A percentile compares a stretch with the other conserved stretches of the same genome.
Evolutionary conservation across 2,797 vertebrate species (phyloP).

Genomic region (Intellagama lesueurii): DNA sequence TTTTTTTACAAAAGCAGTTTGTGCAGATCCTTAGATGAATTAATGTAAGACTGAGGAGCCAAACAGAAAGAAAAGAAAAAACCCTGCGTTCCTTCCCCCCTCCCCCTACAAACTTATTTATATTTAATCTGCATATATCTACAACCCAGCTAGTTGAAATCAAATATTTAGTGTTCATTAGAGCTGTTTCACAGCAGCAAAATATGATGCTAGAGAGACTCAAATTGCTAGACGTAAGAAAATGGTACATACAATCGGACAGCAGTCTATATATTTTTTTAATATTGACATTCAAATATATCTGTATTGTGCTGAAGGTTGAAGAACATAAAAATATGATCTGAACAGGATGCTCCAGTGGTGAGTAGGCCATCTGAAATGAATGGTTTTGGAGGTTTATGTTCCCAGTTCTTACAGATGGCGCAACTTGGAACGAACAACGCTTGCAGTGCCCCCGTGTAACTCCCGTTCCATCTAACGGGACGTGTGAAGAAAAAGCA

Average conservation of each 20-base stretch:
- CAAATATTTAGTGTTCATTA: constrained; percentile 92
- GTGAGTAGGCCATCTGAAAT: constrained; percentile 77
- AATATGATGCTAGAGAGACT: constrained; percentile 81
- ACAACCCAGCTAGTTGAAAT: constrained; percentile 92
- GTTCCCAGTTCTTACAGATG: constrained; percentile 82
- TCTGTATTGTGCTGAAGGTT: constrained; percentile 87
- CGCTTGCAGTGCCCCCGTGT: not conserved
- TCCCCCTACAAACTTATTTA: constrained; percentile 77
- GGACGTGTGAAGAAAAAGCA: not conserved
- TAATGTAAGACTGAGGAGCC: constrained; percentile 81
- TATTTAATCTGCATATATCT: constrained; percentile 92
- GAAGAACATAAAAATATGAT: constrained; percentile 75
- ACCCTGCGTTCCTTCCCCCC: constrained; percentile 80
- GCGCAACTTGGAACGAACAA: constrained; percentile 77
- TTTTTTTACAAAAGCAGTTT: constrained; percentile 59
- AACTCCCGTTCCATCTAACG: not conserved
- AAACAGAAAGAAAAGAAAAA: not conserved
- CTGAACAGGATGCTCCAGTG: constrained; percentile 71
- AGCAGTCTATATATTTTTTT: constrained; percentile 87
- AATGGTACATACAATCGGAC: constrained; percentile 84
- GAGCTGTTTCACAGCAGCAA: constrained; percentile 89
- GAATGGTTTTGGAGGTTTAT: constrained; percentile 79
- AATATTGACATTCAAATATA: constrained; percentile 89
- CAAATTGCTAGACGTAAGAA: constrained; percentile 80
- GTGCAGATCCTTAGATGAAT: constrained; percentile 90